Percentiles rank a stretch among this genome's conserved stretches.
Evolutionary conservation across 2,888 invertebrate genomes (phyloP).

Genomic region (Callosobruchus maculatus): DNA sequence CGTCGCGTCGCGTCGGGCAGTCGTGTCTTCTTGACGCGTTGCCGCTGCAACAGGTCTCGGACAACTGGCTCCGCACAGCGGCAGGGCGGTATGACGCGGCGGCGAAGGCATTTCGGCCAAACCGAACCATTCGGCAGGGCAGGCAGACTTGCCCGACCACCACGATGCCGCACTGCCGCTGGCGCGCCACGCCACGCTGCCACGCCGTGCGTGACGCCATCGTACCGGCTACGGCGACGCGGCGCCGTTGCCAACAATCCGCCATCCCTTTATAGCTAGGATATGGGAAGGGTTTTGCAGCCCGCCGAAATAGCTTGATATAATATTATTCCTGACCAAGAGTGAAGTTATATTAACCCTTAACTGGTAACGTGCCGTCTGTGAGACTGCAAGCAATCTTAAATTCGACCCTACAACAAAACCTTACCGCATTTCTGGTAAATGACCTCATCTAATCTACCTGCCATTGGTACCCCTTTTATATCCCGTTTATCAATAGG

Average conservation of each 20-base stretch:
- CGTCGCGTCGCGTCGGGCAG: neutral
- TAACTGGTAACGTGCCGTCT: no score
- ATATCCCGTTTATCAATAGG: no score
- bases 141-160: neutral
- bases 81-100: neutral
- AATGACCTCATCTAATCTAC: no score
- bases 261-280: no score
- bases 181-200: neutral
- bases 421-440: no score
- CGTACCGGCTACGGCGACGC: neutral
- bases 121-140: neutral
- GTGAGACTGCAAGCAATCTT: no score
- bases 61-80: neutral
- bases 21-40: neutral
- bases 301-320: no score
- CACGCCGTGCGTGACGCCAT: neutral
- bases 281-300: no score
- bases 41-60: neutral
- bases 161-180: neutral
- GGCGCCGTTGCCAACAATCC: neutral
- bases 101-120: neutral
- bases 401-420: no score
- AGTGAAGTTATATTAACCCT: no score
- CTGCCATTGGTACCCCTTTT: no score
- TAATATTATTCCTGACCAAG: no score